Evolutionary conservation across 2,888 invertebrate species (phyloP), one percentile per base, ranked within the genome.

Genomic region (Clepsis dumicolana): DNA sequence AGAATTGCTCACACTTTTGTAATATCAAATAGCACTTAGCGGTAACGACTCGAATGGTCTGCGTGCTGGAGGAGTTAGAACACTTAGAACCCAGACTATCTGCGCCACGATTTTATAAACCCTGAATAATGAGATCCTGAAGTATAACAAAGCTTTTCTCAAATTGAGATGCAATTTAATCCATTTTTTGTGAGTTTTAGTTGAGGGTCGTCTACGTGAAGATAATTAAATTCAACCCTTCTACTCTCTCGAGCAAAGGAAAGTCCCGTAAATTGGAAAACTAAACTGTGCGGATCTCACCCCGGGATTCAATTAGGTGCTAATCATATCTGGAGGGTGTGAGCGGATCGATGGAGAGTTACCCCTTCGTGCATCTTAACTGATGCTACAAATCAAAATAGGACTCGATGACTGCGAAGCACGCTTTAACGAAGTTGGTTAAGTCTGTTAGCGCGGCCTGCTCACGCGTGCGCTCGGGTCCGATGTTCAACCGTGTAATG

Each of bases 291-390:
- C 85, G 89, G 88, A 90, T 91, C 91, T 88, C 92, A 87, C 90
- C 91, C 92, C 88, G 86, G 82, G 86, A 92, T 93, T 93, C 91
- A 93, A 93, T 93, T 93, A 93, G 90, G 86, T 86, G 86, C 90
- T 93, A 93, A 93, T 93, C 93, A 93, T 93, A 93, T 93, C 89
- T 93, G 84, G 88, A 91, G 93, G 93, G 93, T 88, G 91, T 90
- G 85, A 89, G 83, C 70, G 86, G 87, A 91, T 93, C 92, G 91
- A 93, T 91, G 80, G 83, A 71, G 75, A 73, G 73, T 76, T 79
- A 82, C 88, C 89, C 89, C 86, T 85, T 77, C 77, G 77, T 79
- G 79, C 81, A 82, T 82, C 85, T 82, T 77, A 73, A 75, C 73
- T 79, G 72, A 73, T 77, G 71, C 65, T 72, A 65, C 68, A 65